Percentiles rank a stretch among this genome's conserved stretches.
These are phyloP conservation scores for Numida meleagris DNA, from an alignment of 2,113 vertebrate species.

Conservation along the genomic window DNA sequence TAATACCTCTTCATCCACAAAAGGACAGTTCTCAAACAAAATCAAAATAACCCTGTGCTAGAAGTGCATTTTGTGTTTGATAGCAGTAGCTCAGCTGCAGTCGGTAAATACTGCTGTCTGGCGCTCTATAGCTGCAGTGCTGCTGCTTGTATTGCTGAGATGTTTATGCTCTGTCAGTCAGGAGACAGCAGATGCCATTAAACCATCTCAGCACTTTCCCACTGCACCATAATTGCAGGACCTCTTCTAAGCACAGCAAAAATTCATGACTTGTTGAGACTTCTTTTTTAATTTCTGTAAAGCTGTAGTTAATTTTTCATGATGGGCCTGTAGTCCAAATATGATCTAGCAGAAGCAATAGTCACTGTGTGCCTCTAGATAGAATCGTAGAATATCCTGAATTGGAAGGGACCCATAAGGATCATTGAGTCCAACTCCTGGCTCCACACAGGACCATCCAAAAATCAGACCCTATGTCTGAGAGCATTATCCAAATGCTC, in stretches of 20 bases:
- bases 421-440: too few species aligned
- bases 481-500: too few species aligned
- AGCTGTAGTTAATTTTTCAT: constrained; percentile 9
- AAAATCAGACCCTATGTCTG: too few species aligned
- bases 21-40: not conserved
- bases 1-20: constrained; percentile 32
- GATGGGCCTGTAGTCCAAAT: not conserved
- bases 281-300: not conserved
- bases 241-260: not conserved
- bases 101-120: constrained; percentile 15
- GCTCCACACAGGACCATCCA: too few species aligned
- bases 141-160: constrained; percentile 1
- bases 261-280: not conserved
- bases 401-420: too few species aligned
- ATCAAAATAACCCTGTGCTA: not conserved
- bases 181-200: constrained; percentile 6
- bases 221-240: not conserved
- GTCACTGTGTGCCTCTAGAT: not conserved
- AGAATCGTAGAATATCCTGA: too few species aligned
- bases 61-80: not conserved
- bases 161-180: constrained; percentile 28
- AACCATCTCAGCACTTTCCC: constrained; percentile 1
- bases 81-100: not conserved
- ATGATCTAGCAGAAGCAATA: not conserved
- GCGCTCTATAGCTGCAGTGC: not conserved